Conservation (phyloP, 2,888 invertebrate genomes). For the Cryptocephalus primarius region DNA sequence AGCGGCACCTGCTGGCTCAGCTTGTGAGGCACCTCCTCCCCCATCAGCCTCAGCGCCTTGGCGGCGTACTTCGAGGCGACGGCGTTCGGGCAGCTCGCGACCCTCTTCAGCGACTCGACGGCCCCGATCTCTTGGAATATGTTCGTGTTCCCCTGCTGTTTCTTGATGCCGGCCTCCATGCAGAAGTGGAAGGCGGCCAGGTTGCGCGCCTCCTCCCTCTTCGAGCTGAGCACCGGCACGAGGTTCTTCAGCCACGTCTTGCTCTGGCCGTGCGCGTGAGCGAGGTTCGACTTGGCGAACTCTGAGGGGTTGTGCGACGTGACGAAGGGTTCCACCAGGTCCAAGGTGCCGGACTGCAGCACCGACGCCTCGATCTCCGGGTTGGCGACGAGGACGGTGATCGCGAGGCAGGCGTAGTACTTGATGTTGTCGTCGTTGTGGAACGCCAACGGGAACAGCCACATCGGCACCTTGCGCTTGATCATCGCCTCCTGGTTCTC, state of each 20-base stretch:
- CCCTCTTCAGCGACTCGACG: conserved; percentile 87
- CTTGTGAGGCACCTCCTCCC: conserved; percentile 95
- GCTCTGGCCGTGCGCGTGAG: conserved; percentile 93
- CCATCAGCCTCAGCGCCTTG: conserved; percentile 82
- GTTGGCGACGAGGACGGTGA: conserved; percentile 91
- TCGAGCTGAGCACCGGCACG: conserved; percentile 88
- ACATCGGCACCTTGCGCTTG: conserved; percentile 84
- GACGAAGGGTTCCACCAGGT: conserved; percentile 94
- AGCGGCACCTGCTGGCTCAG: conserved; percentile 95
- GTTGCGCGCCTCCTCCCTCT: conserved; percentile 91
- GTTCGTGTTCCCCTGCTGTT: conserved; percentile 81
- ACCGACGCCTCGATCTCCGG: conserved; percentile 97
- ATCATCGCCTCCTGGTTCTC: conserved; percentile 98
- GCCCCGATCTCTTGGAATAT: conserved; percentile 92
- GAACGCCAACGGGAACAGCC: conserved; percentile 96
- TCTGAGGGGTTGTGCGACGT: conserved; percentile 88
- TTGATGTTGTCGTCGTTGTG: conserved; percentile 94
- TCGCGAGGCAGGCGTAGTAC: conserved; percentile 97
- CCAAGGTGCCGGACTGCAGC: conserved; percentile 89
- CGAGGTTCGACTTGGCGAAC: conserved; percentile 84
- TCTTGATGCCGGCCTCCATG: conserved; percentile 98
- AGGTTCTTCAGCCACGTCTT: conserved; percentile 88
- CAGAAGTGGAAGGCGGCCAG: conserved; percentile 97
- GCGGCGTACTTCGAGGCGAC: conserved; percentile 95
- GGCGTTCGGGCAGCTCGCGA: conserved; percentile 96